Evolutionary conservation across 2,888 invertebrate genomes (phyloP).

Genomic region (Acrobasis repandana): DNA sequence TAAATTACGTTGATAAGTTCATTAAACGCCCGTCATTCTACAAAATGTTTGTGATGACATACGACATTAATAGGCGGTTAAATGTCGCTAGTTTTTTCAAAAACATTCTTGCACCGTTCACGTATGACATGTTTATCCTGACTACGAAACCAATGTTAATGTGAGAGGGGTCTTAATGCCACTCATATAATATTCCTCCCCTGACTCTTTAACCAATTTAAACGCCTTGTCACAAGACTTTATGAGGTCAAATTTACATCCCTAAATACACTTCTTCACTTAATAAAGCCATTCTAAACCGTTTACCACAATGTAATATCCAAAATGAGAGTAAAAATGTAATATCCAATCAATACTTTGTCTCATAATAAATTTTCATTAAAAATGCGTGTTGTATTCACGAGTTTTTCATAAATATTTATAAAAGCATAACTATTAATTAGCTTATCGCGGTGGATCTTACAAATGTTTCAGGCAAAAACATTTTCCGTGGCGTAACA

Average conservation of each 20-base stretch:
- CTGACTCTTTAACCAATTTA: constrained; percentile 12
- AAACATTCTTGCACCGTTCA: not conserved
- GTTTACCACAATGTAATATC: not conserved
- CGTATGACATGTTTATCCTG: not conserved
- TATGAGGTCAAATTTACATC: constrained; percentile 3
- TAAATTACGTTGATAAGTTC: not conserved
- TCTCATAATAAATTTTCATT: not conserved
- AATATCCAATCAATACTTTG: not conserved
- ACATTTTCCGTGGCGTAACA: not conserved
- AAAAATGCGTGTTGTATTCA: not conserved
- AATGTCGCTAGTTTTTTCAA: not conserved
- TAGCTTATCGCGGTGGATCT: not conserved
- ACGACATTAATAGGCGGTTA: not conserved
- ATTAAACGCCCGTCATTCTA: not conserved
- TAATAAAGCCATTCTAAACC: constrained; percentile 3
- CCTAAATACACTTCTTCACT: constrained; percentile 6
- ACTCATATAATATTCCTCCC: constrained; percentile 1
- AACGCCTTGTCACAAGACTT: constrained; percentile 5
- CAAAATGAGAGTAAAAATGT: too few species aligned
- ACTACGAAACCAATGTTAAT: not conserved
- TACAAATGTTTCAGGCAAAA: constrained; percentile 1
- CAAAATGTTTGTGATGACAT: not conserved
- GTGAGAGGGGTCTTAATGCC: not conserved
- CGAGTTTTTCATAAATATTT: not conserved
- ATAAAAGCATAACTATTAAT: not conserved